These are phyloP conservation scores for Parapristionchus giblindavisi DNA, from an alignment of 2,888 invertebrate species.

Conservation along the genomic window DNA sequence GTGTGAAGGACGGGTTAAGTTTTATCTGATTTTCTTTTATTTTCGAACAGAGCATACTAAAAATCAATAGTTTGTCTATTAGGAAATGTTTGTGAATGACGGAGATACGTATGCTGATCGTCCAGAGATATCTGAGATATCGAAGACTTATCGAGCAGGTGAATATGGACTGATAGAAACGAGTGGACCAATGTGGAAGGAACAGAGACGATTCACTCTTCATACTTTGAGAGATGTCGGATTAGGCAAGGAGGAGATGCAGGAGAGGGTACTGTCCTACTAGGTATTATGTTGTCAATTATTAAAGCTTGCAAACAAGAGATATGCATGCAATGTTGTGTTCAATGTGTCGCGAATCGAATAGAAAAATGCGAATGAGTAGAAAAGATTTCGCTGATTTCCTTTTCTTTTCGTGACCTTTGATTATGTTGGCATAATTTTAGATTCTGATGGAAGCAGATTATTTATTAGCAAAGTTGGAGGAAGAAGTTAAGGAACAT, in stretches of 20 bases:
- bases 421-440: not conserved
- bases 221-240: slow-evolving; percentile 51
- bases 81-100: slow-evolving; percentile 34
- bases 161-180: slow-evolving; percentile 27
- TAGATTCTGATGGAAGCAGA: slow-evolving; percentile 33
- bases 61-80: no score
- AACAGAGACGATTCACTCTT: slow-evolving; percentile 42
- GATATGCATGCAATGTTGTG: no score
- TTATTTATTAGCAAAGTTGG: not conserved
- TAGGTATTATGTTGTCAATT: no score
- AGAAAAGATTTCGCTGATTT: no score
- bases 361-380: no score
- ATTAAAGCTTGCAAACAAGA: no score
- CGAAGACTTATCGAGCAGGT: slow-evolving; percentile 22
- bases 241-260: slow-evolving; percentile 50
- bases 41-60: no score
- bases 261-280: slow-evolving; percentile 48
- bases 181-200: slow-evolving; percentile 31
- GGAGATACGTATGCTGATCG: slow-evolving; percentile 34
- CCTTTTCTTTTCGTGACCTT: no score
- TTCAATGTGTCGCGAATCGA: no score
- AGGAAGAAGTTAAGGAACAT: not conserved
- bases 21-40: no score
- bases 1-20: no score
- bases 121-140: not conserved